Base-by-base conservation (phyloP, 2,888 invertebrate species). In the Agapetus fuscipes region DNA sequence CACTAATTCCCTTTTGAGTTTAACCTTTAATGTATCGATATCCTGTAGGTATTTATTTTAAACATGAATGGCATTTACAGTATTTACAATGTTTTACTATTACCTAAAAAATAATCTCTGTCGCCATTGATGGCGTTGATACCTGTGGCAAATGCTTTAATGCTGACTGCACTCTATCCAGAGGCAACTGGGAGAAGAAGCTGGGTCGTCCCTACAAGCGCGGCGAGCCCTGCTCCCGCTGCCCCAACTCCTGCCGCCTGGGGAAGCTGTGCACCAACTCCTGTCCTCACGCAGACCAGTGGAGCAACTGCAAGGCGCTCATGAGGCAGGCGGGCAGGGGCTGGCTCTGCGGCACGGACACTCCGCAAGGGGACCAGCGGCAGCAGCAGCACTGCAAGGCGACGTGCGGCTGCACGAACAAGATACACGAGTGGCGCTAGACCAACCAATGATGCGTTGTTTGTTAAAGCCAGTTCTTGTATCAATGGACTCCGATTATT, bases 191-290 rank as follows among this genome's bases (percentile, higher is more conserved):
- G 53, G 66, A 74, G 37, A 69, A 70, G 2, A 68, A 71, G 45
- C 60, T 77, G 3, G 75, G 78, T 3, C 68, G 61, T 35, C 87
- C 87, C 0, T 87, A 86, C 62, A 74, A 72, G 55, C 60, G 61
- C 29, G 83, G 83, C 0, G 56, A 60, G 33, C 71, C 80, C 0
- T 87, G 87, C 56, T 67, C 60, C 17, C 71, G 72, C 37, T 87
- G 87, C 54, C 71, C 73, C 13, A 61, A 66, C 15, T 60, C 74
- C 46, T 86, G 86, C 56, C 63, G 72, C 42, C 64, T 71, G 9
- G 73, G 70, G 24, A 68, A 72, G 48, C 71, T 86, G n/a, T 87
- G 87, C 61, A 78, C 74, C 26, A 87, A 87, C 62, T 55, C 75
- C 1, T 87, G 87, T 53, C 67, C 71, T 25, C 70, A 71, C 45